phyloP scores from a whole-genome alignment of 2,888 invertebrate species.

The Oasisia sp. region DNA sequence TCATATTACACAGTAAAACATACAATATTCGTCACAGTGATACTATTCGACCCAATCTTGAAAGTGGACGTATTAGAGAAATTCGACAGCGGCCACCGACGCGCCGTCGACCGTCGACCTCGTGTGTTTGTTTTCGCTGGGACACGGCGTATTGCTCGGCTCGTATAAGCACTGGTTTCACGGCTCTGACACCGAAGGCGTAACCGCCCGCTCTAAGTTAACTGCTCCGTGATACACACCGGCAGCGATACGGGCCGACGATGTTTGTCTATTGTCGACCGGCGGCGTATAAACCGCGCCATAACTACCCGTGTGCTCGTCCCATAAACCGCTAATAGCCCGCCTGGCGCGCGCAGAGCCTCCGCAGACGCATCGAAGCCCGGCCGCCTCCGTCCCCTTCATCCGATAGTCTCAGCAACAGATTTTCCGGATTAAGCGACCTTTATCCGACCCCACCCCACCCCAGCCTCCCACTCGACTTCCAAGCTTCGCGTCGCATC shows the following conservation, averaged over 20 bases:
- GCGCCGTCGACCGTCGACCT: too few relatives aligned
- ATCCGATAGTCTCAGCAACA: background rate
- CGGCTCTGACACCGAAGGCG: background rate
- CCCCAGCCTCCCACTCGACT: too few relatives aligned
- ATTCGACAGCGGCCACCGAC: too few relatives aligned
- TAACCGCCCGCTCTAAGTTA: background rate
- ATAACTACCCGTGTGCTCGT: background rate
- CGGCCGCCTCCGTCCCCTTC: background rate
- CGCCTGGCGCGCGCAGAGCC: background rate
- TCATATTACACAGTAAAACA: too few relatives aligned
- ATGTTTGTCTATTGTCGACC: background rate
- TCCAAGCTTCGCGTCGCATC: background rate
- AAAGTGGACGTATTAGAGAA: too few relatives aligned
- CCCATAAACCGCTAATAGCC: constrained; percentile 11
- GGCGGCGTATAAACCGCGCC: background rate
- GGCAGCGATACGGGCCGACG: background rate
- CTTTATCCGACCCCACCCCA: background rate
- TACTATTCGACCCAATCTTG: too few relatives aligned
- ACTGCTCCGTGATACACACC: background rate
- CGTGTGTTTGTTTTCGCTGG: too few relatives aligned
- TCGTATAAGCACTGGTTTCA: background rate
- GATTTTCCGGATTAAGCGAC: background rate
- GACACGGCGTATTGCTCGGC: too few relatives aligned
- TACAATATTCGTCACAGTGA: too few relatives aligned
- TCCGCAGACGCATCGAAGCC: background rate